Evolutionary conservation across 2,113 vertebrate genomes (phyloP).

Genomic region (Macroglossus sobrinus): DNA sequence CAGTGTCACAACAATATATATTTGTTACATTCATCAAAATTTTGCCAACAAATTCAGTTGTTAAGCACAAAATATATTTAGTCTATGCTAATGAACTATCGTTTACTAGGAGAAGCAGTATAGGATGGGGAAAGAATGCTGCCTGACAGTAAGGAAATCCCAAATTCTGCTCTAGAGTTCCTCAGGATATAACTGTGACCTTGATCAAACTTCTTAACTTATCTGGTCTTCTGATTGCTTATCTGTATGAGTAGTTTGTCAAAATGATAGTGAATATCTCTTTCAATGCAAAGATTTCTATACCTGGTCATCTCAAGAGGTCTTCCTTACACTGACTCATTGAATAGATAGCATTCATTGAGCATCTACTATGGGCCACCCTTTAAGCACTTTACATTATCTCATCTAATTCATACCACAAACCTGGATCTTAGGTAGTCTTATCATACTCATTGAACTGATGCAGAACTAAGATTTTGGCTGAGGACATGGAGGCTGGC

Average conservation of each 20-base stretch:
- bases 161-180: neutral
- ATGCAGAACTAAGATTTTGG: neutral
- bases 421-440: neutral
- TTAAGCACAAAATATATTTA: neutral
- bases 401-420: neutral
- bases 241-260: neutral
- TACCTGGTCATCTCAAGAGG: neutral
- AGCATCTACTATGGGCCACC: neutral
- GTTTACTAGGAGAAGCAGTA: neutral
- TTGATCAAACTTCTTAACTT: neutral
- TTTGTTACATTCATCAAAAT: conserved; percentile 10
- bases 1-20: neutral
- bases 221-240: neutral
- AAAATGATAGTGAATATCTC: neutral
- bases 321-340: neutral
- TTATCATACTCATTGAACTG: neutral
- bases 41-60: neutral
- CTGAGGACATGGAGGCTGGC: neutral
- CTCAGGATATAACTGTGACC: neutral
- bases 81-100: neutral
- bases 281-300: neutral
- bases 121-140: neutral
- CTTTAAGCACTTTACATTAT: neutral
- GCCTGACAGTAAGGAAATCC: neutral
- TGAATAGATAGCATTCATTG: neutral